Evolutionary conservation across 2,113 vertebrate species (phyloP).

Genomic region (Engystomops pustulosus): DNA sequence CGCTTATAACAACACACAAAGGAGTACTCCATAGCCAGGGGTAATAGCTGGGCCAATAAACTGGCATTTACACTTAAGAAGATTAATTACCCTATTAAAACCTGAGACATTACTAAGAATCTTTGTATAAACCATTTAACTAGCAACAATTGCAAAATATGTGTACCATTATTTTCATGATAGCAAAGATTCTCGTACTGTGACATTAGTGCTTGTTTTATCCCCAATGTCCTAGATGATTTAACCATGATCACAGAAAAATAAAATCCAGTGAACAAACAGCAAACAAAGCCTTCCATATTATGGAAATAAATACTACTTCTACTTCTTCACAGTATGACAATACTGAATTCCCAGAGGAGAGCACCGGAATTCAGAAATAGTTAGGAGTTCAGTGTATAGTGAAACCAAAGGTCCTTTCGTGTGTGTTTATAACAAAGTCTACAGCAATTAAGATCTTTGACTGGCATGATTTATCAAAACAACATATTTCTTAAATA

Average conservation of each 20-base stretch:
- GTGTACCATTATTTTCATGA: conserved; percentile 70
- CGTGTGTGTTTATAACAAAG: too few relatives aligned
- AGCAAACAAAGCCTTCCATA: neutral
- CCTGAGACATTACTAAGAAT: conserved; percentile 77
- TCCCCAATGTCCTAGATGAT: conserved; percentile 58
- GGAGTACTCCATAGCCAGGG: conserved; percentile 73
- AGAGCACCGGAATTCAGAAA: neutral
- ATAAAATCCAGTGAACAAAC: neutral
- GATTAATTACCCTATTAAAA: conserved; percentile 83
- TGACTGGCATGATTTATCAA: too few relatives aligned
- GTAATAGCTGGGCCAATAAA: conserved; percentile 81
- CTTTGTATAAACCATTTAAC: conserved; percentile 78
- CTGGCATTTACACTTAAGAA: conserved; percentile 80
- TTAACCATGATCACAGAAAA: conserved; percentile 40
- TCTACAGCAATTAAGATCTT: too few relatives aligned
- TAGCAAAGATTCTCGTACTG: conserved; percentile 68
- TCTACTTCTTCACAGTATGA: neutral
- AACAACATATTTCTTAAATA: too few relatives aligned
- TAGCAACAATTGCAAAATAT: conserved; percentile 73
- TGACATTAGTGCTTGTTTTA: conserved; percentile 63
- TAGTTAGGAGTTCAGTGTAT: neutral
- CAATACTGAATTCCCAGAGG: neutral
- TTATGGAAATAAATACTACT: neutral
- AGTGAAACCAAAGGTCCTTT: too few relatives aligned
- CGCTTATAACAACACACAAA: conserved; percentile 75